These are phyloP conservation scores for Zosterops borbonicus DNA, from an alignment of 2,113 vertebrate species.

Conservation along the genomic window DNA sequence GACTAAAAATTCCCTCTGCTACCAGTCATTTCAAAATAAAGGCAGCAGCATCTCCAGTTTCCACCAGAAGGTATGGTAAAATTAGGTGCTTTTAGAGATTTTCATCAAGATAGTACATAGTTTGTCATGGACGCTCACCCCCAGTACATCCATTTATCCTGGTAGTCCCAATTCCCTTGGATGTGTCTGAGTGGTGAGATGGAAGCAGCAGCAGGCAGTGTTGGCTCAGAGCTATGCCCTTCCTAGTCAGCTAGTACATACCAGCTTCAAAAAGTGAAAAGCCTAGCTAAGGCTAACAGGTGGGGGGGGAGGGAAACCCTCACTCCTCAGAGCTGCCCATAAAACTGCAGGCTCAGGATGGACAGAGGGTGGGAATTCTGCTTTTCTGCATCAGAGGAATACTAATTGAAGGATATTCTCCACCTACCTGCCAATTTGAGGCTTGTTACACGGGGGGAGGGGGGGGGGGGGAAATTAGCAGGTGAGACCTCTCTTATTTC, in stretches of 20 bases:
- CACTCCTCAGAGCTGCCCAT: neutral
- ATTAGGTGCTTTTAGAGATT: neutral
- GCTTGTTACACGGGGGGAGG: neutral
- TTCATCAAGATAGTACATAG: neutral
- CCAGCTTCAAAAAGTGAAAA: neutral
- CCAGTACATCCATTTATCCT: neutral
- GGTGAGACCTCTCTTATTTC: neutral
- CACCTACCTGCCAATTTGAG: neutral
- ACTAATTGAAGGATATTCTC: neutral
- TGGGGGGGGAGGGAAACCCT: neutral
- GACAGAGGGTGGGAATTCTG: neutral
- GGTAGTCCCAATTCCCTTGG: neutral
- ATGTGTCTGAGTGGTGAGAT: neutral
- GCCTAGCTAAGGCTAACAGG: neutral
- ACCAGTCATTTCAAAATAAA: neutral
- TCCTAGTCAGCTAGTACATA: neutral
- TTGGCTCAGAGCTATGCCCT: neutral
- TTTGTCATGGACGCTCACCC: rapidly evolving
- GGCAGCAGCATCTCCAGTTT: neutral
- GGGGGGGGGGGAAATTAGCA: neutral
- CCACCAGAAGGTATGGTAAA: neutral
- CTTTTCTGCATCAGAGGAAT: neutral
- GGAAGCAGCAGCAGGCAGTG: neutral
- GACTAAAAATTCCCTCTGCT: neutral
- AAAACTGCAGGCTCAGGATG: neutral